Percentiles rank a stretch among this genome's conserved stretches.
Conservation (phyloP, 64 coral and sea anemone species). For the Montipora capricornis region DNA sequence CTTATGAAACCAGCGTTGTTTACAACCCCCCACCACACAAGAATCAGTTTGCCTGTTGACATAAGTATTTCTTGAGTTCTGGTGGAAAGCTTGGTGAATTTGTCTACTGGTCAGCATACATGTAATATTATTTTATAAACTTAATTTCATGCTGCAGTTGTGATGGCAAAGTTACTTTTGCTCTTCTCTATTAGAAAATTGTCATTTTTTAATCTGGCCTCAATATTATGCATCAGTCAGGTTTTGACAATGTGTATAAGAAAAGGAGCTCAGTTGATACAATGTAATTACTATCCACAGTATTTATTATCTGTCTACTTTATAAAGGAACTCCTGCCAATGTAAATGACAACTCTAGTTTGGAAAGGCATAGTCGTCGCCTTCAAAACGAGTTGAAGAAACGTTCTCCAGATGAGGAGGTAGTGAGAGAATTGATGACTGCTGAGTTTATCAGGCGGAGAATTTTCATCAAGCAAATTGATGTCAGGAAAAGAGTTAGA, state of each 20-base stretch:
- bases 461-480: background rate
- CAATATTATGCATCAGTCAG: background rate
- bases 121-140: background rate
- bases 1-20: too few species aligned
- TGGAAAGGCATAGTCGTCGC: too few species aligned
- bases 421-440: background rate
- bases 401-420: background rate
- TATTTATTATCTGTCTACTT: background rate
- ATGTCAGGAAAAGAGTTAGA: background rate
- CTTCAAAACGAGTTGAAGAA: background rate
- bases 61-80: background rate
- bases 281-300: background rate
- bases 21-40: too few species aligned
- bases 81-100: background rate
- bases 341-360: background rate
- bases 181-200: background rate
- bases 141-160: background rate
- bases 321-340: background rate
- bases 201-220: background rate
- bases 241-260: background rate
- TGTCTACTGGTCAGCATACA: background rate
- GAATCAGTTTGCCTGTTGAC: background rate
- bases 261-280: background rate
- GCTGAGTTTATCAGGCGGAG: background rate
- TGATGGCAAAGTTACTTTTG: slow-evolving; percentile 3